A percentile compares a stretch with the other conserved stretches of the same genome.
phyloP scores from a whole-genome alignment of 2,113 vertebrate species.

The Microtus pennsylvanicus region DNA sequence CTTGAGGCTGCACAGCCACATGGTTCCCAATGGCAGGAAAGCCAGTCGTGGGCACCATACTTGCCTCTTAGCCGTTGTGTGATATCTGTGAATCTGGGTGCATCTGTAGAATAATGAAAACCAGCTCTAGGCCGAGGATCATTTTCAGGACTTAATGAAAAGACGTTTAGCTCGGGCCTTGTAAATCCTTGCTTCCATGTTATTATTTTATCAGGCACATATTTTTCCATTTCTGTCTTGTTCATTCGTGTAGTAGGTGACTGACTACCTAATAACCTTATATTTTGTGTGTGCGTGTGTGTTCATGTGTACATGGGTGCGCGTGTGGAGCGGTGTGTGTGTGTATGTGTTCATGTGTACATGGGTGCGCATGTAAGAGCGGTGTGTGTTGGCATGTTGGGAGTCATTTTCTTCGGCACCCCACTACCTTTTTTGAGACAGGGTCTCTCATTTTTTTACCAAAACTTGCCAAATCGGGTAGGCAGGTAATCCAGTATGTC shows the following conservation, averaged over 20 bases:
- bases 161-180: not conserved
- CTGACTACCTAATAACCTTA: not conserved
- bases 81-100: not conserved
- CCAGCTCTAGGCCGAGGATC: not conserved
- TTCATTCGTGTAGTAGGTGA: not conserved
- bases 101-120: not conserved
- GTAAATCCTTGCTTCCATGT: rapidly evolving
- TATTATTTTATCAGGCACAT: not conserved
- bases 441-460: not conserved
- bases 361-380: not conserved
- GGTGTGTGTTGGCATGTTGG: not conserved
- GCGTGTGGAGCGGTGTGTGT: not conserved
- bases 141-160: not conserved
- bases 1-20: not conserved
- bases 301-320: too few relatives aligned
- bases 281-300: not conserved
- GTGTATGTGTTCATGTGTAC: not conserved
- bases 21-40: too few relatives aligned
- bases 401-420: not conserved
- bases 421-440: not conserved
- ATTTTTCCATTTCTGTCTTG: not conserved
- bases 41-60: not conserved
- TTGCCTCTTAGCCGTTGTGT: too few relatives aligned
- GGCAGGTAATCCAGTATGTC: not conserved
- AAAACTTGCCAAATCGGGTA: not conserved